Percentiles rank a stretch among this genome's conserved stretches.
Evolutionary conservation across 2,797 vertebrate species (phyloP).

Genomic region (Mico argentatus): DNA sequence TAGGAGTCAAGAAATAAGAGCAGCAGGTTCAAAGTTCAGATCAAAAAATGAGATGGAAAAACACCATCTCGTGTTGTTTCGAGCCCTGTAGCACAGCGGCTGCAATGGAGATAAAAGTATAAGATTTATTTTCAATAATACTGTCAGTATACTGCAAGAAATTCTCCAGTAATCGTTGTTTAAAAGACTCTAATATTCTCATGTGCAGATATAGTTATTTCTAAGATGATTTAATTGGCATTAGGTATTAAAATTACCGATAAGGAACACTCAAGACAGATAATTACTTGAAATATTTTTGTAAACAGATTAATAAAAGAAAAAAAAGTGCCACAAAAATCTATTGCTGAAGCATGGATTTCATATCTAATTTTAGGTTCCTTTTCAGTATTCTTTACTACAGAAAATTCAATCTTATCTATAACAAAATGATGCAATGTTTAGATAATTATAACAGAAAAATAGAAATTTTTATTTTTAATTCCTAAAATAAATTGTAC

Average conservation of each 20-base stretch:
- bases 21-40: not conserved
- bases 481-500: not conserved
- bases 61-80: not conserved
- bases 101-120: not conserved
- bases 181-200: not conserved
- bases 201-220: not conserved
- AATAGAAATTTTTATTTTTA: not conserved
- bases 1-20: not conserved
- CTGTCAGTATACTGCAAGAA: not conserved
- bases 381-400: not conserved
- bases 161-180: not conserved
- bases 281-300: not conserved
- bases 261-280: not conserved
- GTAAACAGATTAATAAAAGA: not conserved
- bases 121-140: not conserved
- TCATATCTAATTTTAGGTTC: not conserved
- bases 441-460: not conserved
- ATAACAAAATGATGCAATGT: not conserved
- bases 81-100: not conserved
- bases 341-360: not conserved
- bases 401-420: not conserved
- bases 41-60: not conserved
- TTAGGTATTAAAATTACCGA: not conserved
- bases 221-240: not conserved
- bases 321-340: not conserved